Evolutionary conservation across 53 echinoderm and acorn worm species (phyloP).

Genomic region (Henricia sp.): DNA sequence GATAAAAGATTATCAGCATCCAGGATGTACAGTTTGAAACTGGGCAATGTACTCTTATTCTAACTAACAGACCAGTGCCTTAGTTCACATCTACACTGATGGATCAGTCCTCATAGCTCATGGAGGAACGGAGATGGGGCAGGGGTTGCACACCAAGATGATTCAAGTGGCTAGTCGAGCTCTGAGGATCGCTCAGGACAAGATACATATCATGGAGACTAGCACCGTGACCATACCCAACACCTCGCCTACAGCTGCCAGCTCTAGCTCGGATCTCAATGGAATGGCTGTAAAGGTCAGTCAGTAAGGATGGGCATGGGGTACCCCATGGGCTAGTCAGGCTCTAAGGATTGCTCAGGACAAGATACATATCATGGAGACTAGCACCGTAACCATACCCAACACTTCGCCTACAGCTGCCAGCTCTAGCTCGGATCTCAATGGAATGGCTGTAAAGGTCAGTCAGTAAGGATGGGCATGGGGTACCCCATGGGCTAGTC

Average conservation of each 20-base stretch:
- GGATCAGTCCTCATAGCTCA: slow-evolving; percentile 86
- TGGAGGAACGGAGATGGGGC: slow-evolving; percentile 93
- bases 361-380: slow-evolving; percentile 75
- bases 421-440: slow-evolving; percentile 72
- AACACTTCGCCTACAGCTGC: slow-evolving; percentile 79
- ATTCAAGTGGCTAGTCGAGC: slow-evolving; percentile 82
- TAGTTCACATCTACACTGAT: slow-evolving; percentile 89
- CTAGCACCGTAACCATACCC: slow-evolving; percentile 73
- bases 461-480: too few relatives aligned
- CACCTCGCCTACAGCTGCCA: slow-evolving; percentile 76
- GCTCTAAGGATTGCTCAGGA: slow-evolving; percentile 60
- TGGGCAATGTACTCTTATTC: neutral
- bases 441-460: slow-evolving; percentile 84
- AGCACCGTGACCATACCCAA: slow-evolving; percentile 78
- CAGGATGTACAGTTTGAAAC: too few relatives aligned
- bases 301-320: too few relatives aligned
- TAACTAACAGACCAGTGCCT: slow-evolving; percentile 71
- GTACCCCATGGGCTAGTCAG: slow-evolving; percentile 79
- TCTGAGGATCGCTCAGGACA: slow-evolving; percentile 65
- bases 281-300: slow-evolving; percentile 86
- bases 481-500: too few relatives aligned
- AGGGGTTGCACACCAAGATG: slow-evolving; percentile 94
- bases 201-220: slow-evolving; percentile 75
- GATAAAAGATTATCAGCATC: too few relatives aligned
- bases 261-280: slow-evolving; percentile 73